phyloP scores from a whole-genome alignment of 2,888 invertebrate genomes.

The Scaptomyza polygonia region DNA sequence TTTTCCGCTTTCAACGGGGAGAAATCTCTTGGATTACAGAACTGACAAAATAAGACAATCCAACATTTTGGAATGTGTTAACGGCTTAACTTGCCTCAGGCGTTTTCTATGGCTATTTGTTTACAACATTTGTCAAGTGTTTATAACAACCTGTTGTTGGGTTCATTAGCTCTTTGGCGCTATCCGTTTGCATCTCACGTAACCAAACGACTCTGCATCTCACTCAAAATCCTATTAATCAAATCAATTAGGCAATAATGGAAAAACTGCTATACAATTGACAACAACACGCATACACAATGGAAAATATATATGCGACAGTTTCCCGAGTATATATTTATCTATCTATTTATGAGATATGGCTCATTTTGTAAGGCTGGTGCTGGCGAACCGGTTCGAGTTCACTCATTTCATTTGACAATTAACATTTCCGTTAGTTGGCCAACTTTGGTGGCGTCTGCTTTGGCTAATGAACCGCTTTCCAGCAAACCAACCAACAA shows the following conservation, averaged over 20 bases:
- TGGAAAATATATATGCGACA: slow-evolving; percentile 48
- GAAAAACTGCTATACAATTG: slow-evolving; percentile 71
- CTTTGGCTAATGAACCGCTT: slow-evolving; percentile 74
- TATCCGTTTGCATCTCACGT: slow-evolving; percentile 51
- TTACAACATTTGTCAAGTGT: background rate
- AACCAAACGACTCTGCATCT: slow-evolving; percentile 61
- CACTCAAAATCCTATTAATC: slow-evolving; percentile 75
- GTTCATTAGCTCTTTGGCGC: slow-evolving; percentile 65
- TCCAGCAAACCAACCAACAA: slow-evolving; percentile 16
- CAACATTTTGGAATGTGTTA: slow-evolving; percentile 22
- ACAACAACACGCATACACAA: slow-evolving; percentile 40
- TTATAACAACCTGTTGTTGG: slow-evolving; percentile 30
- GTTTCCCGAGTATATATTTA: slow-evolving; percentile 52
- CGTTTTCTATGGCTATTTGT: background rate
- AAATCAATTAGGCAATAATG: slow-evolving; percentile 76
- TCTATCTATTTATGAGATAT: slow-evolving; percentile 70
- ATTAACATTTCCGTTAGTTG: slow-evolving; percentile 81
- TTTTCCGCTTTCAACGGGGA: slow-evolving; percentile 37
- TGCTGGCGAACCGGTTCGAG: slow-evolving; percentile 61
- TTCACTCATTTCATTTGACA: slow-evolving; percentile 72
- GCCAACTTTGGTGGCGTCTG: slow-evolving; percentile 78
- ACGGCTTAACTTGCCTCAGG: background rate
- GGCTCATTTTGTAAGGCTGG: slow-evolving; percentile 72
- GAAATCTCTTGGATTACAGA: slow-evolving; percentile 41
- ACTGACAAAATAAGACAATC: slow-evolving; percentile 14